These are phyloP conservation scores for Denticeps clupeoides DNA, from an alignment of 2,797 vertebrate genomes.

Conservation along the genomic window DNA sequence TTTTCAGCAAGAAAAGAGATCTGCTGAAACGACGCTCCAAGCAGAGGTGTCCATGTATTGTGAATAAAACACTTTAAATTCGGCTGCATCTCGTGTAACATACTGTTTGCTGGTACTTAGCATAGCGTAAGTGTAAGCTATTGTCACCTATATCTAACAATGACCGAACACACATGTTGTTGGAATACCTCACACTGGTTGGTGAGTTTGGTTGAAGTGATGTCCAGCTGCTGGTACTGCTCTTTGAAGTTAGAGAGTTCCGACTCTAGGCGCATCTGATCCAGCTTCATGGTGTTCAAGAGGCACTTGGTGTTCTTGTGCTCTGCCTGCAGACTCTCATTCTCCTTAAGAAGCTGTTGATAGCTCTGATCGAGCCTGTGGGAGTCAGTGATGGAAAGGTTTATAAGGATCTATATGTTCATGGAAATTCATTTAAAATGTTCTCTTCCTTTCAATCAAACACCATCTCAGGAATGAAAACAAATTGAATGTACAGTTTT, in stretches of 20 bases:
- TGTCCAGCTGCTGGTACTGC: conserved; percentile 83
- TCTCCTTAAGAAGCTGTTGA: conserved; percentile 72
- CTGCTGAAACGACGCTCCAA: too few species aligned
- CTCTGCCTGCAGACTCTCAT: conserved; percentile 70
- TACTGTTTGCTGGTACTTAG: too few species aligned
- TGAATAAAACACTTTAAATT: too few species aligned
- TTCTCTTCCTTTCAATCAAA: too few species aligned
- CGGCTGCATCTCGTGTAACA: too few species aligned
- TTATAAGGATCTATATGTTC: background rate
- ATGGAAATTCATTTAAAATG: background rate
- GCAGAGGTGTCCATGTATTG: too few species aligned
- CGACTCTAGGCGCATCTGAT: conserved; percentile 77
- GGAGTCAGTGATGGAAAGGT: conserved; percentile 8
- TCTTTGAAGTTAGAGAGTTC: conserved; percentile 86
- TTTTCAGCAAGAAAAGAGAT: too few species aligned
- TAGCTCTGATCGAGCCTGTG: conserved; percentile 72
- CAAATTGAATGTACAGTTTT: too few species aligned
- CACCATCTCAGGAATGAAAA: too few species aligned
- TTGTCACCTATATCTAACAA: too few species aligned
- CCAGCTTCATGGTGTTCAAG: conserved; percentile 75
- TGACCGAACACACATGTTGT: too few species aligned
- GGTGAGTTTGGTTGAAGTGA: conserved; percentile 76
- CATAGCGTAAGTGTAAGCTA: too few species aligned
- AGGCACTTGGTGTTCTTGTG: conserved; percentile 82
- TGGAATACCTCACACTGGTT: conserved; percentile 88